Percentiles rank a stretch among this genome's conserved stretches.
Conservation (phyloP, 1,140 invertebrate species). For the Drosophila lowei region DNA sequence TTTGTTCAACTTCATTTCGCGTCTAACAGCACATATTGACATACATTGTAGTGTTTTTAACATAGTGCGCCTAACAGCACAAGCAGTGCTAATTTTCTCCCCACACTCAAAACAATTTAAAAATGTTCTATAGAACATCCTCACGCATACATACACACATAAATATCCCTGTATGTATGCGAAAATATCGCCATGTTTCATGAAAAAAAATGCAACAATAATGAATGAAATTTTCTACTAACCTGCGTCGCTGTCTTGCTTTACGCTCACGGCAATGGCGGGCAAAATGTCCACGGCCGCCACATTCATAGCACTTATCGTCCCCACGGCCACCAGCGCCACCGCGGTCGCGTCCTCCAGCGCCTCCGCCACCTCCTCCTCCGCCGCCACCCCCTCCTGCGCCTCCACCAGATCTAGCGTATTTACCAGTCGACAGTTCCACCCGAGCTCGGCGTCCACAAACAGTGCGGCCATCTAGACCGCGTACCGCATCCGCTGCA, state of each 20-base stretch:
- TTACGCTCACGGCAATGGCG: constrained; percentile 89
- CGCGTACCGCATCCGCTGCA: constrained; percentile 94
- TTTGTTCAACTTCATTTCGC: background rate
- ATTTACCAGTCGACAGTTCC: constrained; percentile 94
- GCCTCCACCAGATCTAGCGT: constrained; percentile 86
- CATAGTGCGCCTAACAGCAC: background rate
- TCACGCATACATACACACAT: constrained; percentile 29
- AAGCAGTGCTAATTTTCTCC: constrained; percentile 6
- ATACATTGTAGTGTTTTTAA: background rate
- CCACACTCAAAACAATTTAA: constrained; percentile 59
- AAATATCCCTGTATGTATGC: constrained; percentile 32
- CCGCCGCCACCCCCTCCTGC: constrained; percentile 67
- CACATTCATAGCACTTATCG: constrained; percentile 94
- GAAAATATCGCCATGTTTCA: constrained; percentile 47
- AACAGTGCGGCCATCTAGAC: constrained; percentile 89
- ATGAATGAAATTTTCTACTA: constrained; percentile 69
- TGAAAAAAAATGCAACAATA: constrained; percentile 34
- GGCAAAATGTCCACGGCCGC: constrained; percentile 95
- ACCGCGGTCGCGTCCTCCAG: constrained; percentile 85
- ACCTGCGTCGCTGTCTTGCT: constrained; percentile 72
- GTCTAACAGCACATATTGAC: constrained; percentile 12
- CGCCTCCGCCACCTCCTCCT: constrained; percentile 83
- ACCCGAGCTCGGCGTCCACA: constrained; percentile 95
- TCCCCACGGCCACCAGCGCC: constrained; percentile 85
- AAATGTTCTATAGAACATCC: constrained; percentile 44